These are phyloP conservation scores for Nomada lathburiana DNA, from an alignment of 2,888 invertebrate species.

Conservation along the genomic window DNA sequence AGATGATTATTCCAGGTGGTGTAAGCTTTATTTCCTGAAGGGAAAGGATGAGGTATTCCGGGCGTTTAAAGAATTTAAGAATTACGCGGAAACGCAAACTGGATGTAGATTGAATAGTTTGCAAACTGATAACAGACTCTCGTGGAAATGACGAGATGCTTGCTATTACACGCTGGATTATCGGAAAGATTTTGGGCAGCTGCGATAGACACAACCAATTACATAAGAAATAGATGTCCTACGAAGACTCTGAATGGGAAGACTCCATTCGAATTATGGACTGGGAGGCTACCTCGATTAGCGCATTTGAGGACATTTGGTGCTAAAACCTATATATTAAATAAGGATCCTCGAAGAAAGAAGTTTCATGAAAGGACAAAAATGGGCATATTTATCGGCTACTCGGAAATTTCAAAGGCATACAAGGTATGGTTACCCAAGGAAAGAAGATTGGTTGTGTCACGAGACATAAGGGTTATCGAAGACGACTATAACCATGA, in stretches of 20 bases:
- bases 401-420: slow-evolving; percentile 35
- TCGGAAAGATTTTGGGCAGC: slow-evolving; percentile 40
- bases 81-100: not conserved
- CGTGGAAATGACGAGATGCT: slow-evolving; percentile 19
- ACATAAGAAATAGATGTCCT: slow-evolving; percentile 47
- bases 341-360: slow-evolving; percentile 33
- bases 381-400: slow-evolving; percentile 42
- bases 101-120: slow-evolving; percentile 5
- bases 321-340: slow-evolving; percentile 20
- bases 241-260: slow-evolving; percentile 19
- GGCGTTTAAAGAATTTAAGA: no score
- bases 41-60: no score
- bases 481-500: slow-evolving; percentile 10
- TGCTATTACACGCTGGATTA: slow-evolving; percentile 24
- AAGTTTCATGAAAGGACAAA: slow-evolving; percentile 38
- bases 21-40: no score
- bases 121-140: slow-evolving; percentile 28
- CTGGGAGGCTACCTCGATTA: slow-evolving; percentile 4
- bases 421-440: slow-evolving; percentile 60
- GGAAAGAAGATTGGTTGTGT: slow-evolving; percentile 44
- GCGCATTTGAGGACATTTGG: slow-evolving; percentile 36
- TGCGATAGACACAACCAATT: slow-evolving; percentile 39
- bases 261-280: slow-evolving; percentile 51
- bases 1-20: no score
- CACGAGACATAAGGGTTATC: slow-evolving; percentile 39